These are phyloP conservation scores for Phylloscopus trochiloides DNA, from an alignment of 2,113 vertebrate genomes.

Conservation along the genomic window DNA sequence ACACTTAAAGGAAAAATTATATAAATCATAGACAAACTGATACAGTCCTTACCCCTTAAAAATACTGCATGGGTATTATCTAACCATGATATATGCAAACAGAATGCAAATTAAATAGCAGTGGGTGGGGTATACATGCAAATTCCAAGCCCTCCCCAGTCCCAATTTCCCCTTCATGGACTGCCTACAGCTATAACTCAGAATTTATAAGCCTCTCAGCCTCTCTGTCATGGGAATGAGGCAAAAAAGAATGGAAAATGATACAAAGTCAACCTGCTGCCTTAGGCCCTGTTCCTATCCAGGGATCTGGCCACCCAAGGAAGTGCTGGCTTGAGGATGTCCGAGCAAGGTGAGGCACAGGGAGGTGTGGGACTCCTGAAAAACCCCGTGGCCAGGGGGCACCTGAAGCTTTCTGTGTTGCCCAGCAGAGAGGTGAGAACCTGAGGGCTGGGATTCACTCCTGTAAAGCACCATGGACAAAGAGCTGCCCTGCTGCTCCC, in stretches of 20 bases:
- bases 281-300: background rate
- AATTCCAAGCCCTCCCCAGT: conserved; percentile 20
- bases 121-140: conserved; percentile 39
- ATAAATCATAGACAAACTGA: conserved; percentile 27
- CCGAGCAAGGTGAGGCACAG: background rate
- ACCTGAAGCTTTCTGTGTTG: background rate
- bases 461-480: fast-evolving
- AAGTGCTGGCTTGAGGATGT: background rate
- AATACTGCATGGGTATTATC: background rate
- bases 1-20: background rate
- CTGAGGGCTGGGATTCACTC: background rate
- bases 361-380: background rate
- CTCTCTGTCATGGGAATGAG: conserved; percentile 26
- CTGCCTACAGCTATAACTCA: conserved; percentile 57
- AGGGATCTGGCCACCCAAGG: background rate
- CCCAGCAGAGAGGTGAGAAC: background rate
- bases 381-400: background rate
- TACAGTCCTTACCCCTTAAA: background rate
- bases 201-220: conserved; percentile 46
- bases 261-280: background rate
- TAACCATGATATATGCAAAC: conserved; percentile 28
- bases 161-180: conserved; percentile 53
- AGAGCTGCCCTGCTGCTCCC: background rate
- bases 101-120: conserved; percentile 47
- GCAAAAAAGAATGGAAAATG: conserved; percentile 6